Conservation (phyloP, 2,113 vertebrate species). For the Leptodactylus fuscus region DNA sequence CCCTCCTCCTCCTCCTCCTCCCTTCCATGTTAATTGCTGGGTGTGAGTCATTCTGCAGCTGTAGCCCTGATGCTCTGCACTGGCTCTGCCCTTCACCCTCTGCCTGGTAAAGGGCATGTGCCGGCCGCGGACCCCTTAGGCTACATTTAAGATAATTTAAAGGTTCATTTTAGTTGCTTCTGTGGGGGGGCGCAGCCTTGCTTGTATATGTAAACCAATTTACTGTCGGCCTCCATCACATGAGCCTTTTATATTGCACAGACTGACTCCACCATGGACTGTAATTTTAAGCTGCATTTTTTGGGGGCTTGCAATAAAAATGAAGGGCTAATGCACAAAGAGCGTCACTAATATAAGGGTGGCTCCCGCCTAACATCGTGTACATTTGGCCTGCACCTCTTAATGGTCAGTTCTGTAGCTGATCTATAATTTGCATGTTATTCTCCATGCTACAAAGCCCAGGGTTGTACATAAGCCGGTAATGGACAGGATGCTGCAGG, state of each 20-base stretch:
- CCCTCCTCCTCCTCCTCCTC: conserved; percentile 33
- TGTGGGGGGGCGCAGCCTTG: neutral
- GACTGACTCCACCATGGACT: neutral
- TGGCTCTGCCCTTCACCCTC: neutral
- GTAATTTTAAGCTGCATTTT: neutral
- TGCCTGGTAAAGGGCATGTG: neutral
- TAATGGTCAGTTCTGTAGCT: too few relatives aligned
- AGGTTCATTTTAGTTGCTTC: neutral
- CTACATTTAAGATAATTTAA: conserved; percentile 1
- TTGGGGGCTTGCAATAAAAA: neutral
- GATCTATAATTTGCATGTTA: neutral
- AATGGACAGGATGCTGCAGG: neutral
- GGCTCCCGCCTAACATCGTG: neutral
- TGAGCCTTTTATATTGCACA: neutral
- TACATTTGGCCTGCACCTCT: neutral
- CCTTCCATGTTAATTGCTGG: conserved; percentile 51
- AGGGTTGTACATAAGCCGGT: too few relatives aligned
- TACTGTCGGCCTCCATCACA: neutral
- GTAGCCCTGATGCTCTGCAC: conserved; percentile 30
- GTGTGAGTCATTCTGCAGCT: conserved; percentile 59
- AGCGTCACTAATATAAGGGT: neutral
- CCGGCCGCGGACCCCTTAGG: neutral
- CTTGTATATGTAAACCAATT: neutral
- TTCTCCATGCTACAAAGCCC: too few relatives aligned
- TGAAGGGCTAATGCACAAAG: neutral